Conservation (phyloP, 1,140 invertebrate species). For the Anadara kagoshimensis region DNA sequence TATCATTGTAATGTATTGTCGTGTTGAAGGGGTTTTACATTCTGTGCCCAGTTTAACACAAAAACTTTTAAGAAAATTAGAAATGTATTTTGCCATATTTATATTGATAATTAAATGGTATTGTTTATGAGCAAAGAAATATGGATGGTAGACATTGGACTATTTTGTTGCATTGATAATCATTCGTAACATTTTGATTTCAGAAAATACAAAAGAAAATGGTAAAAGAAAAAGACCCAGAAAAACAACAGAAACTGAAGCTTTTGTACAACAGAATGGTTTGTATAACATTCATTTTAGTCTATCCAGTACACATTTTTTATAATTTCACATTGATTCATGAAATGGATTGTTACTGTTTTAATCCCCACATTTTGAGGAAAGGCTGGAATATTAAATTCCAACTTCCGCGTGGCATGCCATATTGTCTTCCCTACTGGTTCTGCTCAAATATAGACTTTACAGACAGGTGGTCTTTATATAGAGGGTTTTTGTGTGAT, state of each 20-base stretch:
- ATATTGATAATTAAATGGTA: not conserved
- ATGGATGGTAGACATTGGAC: not conserved
- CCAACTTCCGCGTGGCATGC: too few species aligned
- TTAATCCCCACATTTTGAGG: too few species aligned
- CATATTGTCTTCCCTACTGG: not conserved
- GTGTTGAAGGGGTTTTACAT: too few species aligned
- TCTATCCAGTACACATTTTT: too few species aligned
- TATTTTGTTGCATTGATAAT: not conserved
- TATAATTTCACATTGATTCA: too few species aligned
- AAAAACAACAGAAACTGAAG: slow-evolving; percentile 81
- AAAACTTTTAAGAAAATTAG: too few species aligned
- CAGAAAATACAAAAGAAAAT: slow-evolving; percentile 52
- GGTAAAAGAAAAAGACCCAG: slow-evolving; percentile 75
- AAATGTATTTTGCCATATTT: not conserved
- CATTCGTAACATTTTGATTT: too few species aligned
- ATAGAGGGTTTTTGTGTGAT: too few species aligned
- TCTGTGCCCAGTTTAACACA: too few species aligned
- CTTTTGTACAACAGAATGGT: slow-evolving; percentile 83
- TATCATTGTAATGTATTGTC: too few species aligned
- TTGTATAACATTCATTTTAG: slow-evolving; percentile 35
- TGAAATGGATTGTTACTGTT: too few species aligned
- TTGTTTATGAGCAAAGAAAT: not conserved
- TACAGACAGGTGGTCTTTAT: slow-evolving; percentile 37
- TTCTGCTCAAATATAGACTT: not conserved
- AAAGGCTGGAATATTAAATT: too few species aligned